phyloP scores from a whole-genome alignment of 2,888 invertebrate genomes.

The Brachyopa scutellaris region DNA sequence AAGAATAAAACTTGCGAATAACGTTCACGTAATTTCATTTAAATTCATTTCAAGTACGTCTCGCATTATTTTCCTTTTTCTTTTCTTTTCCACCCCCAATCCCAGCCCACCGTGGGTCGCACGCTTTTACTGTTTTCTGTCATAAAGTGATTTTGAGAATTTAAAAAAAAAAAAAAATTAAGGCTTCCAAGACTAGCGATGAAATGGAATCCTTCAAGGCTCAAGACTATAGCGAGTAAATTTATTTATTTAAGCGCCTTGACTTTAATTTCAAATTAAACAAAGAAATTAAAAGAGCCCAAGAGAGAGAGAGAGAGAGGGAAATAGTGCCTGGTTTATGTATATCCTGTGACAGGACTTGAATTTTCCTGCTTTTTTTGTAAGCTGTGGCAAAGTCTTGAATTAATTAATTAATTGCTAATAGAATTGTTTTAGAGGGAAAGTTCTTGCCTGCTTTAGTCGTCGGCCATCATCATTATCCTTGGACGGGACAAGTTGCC shows the following conservation, averaged over 20 bases:
- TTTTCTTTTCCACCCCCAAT: not conserved
- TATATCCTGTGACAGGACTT: constrained; percentile 22
- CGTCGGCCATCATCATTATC: constrained; percentile 38
- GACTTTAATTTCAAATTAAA: constrained; percentile 20
- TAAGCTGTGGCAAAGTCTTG: too few relatives aligned
- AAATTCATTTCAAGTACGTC: constrained; percentile 66
- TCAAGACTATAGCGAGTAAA: constrained; percentile 52
- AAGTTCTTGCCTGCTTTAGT: constrained; percentile 25
- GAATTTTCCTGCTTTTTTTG: too few relatives aligned
- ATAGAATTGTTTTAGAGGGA: constrained; percentile 62
- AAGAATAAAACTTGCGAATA: constrained; percentile 62
- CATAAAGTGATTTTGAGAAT: constrained; percentile 62
- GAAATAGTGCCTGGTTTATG: not conserved
- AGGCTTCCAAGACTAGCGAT: too few relatives aligned
- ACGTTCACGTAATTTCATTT: constrained; percentile 68
- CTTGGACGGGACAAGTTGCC: constrained; percentile 12
- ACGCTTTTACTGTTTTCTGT: not conserved
- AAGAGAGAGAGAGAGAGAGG: not conserved
- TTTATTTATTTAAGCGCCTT: constrained; percentile 62
- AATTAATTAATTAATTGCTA: constrained; percentile 70
- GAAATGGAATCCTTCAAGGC: too few relatives aligned
- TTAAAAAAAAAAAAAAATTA: not conserved
- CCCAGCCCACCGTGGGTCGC: not conserved
- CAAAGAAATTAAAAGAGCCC: constrained; percentile 19
- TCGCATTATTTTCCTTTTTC: constrained; percentile 48